Conservation (phyloP, 2,888 invertebrate species). For the Beris chalybata region DNA sequence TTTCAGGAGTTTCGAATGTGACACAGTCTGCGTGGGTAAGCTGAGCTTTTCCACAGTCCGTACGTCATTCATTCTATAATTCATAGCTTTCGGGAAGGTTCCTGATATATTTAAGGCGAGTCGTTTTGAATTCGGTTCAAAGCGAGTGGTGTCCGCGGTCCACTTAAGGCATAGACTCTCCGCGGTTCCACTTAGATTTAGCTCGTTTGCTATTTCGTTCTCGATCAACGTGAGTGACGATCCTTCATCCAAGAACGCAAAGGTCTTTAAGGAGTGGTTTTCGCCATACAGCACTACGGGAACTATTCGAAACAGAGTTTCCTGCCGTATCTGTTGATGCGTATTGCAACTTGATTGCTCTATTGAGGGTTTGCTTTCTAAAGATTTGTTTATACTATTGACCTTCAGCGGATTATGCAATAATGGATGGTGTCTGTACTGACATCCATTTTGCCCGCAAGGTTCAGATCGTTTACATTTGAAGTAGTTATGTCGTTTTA, state of each 20-base stretch:
- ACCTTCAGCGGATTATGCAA: background rate
- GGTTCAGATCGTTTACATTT: background rate
- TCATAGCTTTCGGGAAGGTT: constrained; percentile 1
- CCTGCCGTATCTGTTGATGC: background rate
- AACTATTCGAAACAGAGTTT: constrained; percentile 6
- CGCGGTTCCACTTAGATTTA: constrained; percentile 1
- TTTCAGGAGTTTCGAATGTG: no score
- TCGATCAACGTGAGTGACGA: constrained; percentile 38
- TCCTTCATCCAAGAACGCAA: constrained; percentile 3
- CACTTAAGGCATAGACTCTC: constrained; percentile 34
- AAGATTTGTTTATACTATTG: background rate
- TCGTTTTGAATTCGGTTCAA: constrained; percentile 35
- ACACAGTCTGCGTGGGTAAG: constrained; percentile 9
- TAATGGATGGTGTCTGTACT: background rate
- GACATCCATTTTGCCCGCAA: background rate
- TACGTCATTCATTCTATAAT: background rate
- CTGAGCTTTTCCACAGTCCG: background rate
- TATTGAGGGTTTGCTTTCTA: background rate
- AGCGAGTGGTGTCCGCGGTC: constrained; percentile 35
- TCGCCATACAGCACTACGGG: background rate
- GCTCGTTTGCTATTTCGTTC: background rate
- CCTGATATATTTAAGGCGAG: constrained; percentile 32
- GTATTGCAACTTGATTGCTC: background rate
- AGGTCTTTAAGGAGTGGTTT: no score
- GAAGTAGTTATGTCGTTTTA: background rate